Conservation (phyloP, 2,888 invertebrate species). For the Agonopterix alstromeriana region DNA sequence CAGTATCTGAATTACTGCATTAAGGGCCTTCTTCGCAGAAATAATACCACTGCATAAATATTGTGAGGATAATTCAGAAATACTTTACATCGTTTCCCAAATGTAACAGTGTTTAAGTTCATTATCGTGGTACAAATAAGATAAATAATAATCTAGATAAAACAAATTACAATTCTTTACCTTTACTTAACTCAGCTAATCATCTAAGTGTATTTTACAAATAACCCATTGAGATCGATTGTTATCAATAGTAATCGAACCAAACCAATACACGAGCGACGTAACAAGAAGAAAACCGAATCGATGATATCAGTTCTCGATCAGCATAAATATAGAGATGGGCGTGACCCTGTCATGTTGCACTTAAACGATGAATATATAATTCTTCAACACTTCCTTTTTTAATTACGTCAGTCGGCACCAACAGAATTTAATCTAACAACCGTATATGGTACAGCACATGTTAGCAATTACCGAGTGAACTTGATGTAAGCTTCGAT, state of each 20-base stretch:
- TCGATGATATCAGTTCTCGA: slow-evolving; percentile 39
- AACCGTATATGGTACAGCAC: slow-evolving; percentile 20
- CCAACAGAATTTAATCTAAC: slow-evolving; percentile 13
- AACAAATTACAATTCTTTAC: background rate
- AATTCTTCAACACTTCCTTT: slow-evolving; percentile 25
- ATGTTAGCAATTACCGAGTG: slow-evolving; percentile 43
- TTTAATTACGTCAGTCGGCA: slow-evolving; percentile 24
- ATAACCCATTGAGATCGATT: slow-evolving; percentile 17
- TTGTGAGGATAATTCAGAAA: no score
- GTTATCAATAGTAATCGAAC: slow-evolving; percentile 30
- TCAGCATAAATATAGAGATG: slow-evolving; percentile 61
- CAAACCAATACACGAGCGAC: slow-evolving; percentile 16
- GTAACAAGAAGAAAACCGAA: slow-evolving; percentile 26
- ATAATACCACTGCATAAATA: no score
- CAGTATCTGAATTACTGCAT: no score
- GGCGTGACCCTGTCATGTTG: slow-evolving; percentile 52
- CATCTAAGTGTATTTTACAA: slow-evolving; percentile 10
- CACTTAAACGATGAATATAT: slow-evolving; percentile 47
- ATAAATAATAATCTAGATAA: background rate
- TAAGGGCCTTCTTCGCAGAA: no score
- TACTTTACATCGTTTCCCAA: no score
- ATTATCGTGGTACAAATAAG: no score
- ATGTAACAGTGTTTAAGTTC: no score
- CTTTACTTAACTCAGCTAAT: background rate
- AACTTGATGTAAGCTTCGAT: slow-evolving; percentile 26